Conservation (phyloP, 1,140 invertebrate genomes). For the Panulirus ornatus region DNA sequence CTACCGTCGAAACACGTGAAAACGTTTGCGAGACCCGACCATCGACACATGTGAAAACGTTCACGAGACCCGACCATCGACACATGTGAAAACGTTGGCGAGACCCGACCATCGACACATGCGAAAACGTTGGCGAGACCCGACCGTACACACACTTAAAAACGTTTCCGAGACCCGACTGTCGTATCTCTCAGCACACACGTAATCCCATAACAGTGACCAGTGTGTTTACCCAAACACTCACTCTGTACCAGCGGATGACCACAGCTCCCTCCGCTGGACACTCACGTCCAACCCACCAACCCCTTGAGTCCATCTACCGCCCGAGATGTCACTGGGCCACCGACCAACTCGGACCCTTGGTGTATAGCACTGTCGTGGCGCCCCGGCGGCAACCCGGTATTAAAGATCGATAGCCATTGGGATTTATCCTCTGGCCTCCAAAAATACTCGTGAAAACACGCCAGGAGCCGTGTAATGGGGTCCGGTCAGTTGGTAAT, state of each 20-base stretch:
- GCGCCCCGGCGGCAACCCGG: neutral
- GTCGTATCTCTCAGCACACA: neutral
- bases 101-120: too few species aligned
- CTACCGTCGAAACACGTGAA: too few species aligned
- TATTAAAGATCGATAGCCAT: constrained; percentile 14
- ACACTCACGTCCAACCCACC: neutral
- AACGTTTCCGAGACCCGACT: too few species aligned
- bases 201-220: neutral
- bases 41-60: too few species aligned
- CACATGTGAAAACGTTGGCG: too few species aligned
- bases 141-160: too few species aligned
- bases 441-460: constrained; percentile 8
- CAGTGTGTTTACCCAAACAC: constrained; percentile 14
- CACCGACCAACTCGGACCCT: neutral
- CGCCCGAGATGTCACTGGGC: neutral
- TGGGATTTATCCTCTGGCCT: constrained; percentile 1
- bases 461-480: neutral
- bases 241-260: neutral
- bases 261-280: neutral
- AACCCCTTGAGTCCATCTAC: neutral
- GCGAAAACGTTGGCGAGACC: too few species aligned
- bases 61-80: too few species aligned
- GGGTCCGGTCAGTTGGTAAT: neutral
- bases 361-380: neutral
- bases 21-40: too few species aligned